phyloP scores from a whole-genome alignment of 2,113 vertebrate genomes.

The Oxyura jamaicensis region DNA sequence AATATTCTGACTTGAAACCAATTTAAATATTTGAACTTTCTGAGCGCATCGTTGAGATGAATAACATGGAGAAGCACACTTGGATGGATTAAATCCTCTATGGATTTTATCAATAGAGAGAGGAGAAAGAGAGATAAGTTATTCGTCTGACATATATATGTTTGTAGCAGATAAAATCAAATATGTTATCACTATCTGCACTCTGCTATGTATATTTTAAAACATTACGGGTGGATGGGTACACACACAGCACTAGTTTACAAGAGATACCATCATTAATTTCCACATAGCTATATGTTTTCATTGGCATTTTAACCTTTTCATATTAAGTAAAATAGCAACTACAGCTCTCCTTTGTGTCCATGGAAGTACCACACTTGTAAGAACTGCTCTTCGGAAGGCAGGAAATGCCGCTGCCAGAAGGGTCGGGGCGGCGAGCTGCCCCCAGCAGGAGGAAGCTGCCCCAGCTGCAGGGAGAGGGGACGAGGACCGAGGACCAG shows the following conservation, averaged over 20 bases:
- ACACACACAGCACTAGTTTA: constrained; percentile 52
- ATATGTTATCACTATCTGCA: constrained; percentile 69
- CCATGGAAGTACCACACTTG: constrained; percentile 14
- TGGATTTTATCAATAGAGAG: constrained; percentile 58
- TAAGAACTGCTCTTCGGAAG: constrained; percentile 4
- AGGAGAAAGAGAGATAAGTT: constrained; percentile 35
- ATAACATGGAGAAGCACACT: constrained; percentile 43
- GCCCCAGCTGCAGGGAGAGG: no score
- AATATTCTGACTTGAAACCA: constrained; percentile 57
- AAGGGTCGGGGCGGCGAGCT: background rate
- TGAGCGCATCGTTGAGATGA: constrained; percentile 45
- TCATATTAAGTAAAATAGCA: constrained; percentile 68
- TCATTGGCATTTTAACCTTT: constrained; percentile 66
- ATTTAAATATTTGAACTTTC: constrained; percentile 70
- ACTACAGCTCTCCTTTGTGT: constrained; percentile 31
- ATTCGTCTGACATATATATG: constrained; percentile 58
- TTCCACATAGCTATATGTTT: constrained; percentile 65
- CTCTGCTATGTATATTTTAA: constrained; percentile 71
- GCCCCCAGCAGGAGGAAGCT: no score
- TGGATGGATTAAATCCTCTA: constrained; percentile 42
- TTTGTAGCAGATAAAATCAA: constrained; percentile 70
- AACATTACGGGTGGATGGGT: constrained; percentile 65
- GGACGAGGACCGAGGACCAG: background rate
- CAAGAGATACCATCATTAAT: constrained; percentile 74
- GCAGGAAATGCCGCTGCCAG: constrained; percentile 5